Percentiles rank a stretch among this genome's conserved stretches.
These are phyloP conservation scores for Hybognathus amarus DNA, from an alignment of 2,797 vertebrate genomes.

Conservation along the genomic window DNA sequence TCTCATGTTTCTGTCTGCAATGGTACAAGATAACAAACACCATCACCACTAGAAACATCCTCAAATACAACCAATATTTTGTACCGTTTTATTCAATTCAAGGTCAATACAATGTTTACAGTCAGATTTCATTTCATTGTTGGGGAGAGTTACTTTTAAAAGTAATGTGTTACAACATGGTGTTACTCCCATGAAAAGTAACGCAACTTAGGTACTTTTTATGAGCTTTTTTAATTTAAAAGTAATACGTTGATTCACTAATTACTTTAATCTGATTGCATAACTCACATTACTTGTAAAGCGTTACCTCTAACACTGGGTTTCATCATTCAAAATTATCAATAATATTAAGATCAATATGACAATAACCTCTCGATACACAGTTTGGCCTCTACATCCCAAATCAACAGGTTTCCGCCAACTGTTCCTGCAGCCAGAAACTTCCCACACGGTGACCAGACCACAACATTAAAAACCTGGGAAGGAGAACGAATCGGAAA, in stretches of 20 bases:
- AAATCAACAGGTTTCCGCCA: conserved; percentile 84
- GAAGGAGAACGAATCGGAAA: neutral
- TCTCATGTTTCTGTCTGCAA: conserved; percentile 92
- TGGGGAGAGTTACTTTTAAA: neutral
- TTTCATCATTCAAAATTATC: neutral
- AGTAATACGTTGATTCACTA: neutral
- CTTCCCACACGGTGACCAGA: conserved; percentile 91
- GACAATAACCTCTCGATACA: conserved; percentile 88
- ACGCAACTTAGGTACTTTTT: neutral
- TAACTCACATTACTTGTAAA: neutral
- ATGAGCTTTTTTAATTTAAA: neutral
- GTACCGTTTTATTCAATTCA: neutral
- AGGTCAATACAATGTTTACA: neutral
- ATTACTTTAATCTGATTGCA: neutral
- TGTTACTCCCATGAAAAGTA: neutral
- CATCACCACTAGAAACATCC: neutral
- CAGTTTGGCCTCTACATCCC: conserved; percentile 83
- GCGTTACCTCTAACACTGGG: neutral
- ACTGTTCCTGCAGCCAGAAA: conserved; percentile 88
- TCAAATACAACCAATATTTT: neutral
- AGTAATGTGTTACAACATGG: neutral
- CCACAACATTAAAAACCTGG: conserved; percentile 87
- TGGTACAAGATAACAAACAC: conserved; percentile 5
- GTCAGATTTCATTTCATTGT: neutral
- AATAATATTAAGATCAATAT: neutral